A percentile compares a stretch with the other conserved stretches of the same genome.
phyloP scores from a whole-genome alignment of 2,113 vertebrate genomes.

The Corythornis madagascariensis region DNA sequence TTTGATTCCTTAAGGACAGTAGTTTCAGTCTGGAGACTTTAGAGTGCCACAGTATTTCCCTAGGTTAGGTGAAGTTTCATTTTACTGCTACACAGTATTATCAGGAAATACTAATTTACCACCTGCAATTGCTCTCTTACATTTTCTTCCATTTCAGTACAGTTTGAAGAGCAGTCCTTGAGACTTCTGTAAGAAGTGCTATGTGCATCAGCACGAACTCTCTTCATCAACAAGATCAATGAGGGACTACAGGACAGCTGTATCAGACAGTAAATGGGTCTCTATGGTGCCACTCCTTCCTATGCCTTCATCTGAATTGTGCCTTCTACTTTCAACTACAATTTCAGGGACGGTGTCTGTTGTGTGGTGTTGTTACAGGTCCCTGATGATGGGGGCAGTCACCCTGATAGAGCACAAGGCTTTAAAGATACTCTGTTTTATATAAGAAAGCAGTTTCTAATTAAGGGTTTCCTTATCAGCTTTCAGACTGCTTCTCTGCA shows the following conservation, averaged over 20 bases:
- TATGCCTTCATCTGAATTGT: background rate
- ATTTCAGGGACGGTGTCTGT: background rate
- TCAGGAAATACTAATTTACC: background rate
- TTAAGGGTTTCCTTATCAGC: background rate
- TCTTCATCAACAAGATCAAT: background rate
- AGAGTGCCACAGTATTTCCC: background rate
- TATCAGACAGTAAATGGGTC: background rate
- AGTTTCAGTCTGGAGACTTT: background rate
- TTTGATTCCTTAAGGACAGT: background rate
- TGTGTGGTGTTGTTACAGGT: background rate
- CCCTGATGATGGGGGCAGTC: background rate
- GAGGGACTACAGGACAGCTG: background rate
- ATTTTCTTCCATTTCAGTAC: background rate
- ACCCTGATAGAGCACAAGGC: background rate
- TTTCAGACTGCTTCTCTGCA: background rate
- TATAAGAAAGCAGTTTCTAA: background rate
- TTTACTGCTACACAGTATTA: background rate
- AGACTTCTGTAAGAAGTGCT: background rate
- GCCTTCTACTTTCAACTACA: background rate
- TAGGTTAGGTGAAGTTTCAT: background rate
- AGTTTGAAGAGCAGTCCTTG: background rate
- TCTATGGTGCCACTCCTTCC: background rate
- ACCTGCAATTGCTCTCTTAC: background rate
- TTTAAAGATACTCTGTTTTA: background rate
- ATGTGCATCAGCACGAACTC: background rate